phyloP scores from a whole-genome alignment of 2,113 vertebrate species.

The Myrmophylax atrothorax region DNA sequence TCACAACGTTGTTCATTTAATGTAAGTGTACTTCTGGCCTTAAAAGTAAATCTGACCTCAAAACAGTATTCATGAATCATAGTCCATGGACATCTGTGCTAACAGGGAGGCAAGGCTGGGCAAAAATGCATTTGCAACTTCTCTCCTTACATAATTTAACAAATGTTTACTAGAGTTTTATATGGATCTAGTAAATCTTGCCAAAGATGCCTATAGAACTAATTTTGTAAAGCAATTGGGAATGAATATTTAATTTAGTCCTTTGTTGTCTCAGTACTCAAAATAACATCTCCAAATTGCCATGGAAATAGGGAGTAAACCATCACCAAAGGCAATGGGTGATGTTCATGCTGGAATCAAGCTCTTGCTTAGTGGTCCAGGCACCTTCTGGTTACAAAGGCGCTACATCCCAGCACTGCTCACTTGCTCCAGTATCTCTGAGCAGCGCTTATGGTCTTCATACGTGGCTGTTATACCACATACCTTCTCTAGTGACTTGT shows the following conservation, averaged over 20 bases:
- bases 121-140: neutral
- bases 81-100: neutral
- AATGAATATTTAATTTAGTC: neutral
- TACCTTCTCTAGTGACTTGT: neutral
- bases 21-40: neutral
- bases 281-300: neutral
- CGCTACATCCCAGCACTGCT: neutral
- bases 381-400: neutral
- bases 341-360: neutral
- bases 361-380: neutral
- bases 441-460: neutral
- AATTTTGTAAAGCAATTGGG: neutral
- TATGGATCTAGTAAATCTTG: neutral
- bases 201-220: neutral
- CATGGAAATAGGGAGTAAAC: neutral
- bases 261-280: neutral
- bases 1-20: neutral
- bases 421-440: neutral
- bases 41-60: neutral
- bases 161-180: neutral
- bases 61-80: neutral
- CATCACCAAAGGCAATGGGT: neutral
- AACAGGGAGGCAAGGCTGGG: neutral
- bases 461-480: accelerated
- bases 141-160: neutral